Base-by-base conservation (phyloP, 2,113 vertebrate species). In the Oceanites oceanicus region DNA sequence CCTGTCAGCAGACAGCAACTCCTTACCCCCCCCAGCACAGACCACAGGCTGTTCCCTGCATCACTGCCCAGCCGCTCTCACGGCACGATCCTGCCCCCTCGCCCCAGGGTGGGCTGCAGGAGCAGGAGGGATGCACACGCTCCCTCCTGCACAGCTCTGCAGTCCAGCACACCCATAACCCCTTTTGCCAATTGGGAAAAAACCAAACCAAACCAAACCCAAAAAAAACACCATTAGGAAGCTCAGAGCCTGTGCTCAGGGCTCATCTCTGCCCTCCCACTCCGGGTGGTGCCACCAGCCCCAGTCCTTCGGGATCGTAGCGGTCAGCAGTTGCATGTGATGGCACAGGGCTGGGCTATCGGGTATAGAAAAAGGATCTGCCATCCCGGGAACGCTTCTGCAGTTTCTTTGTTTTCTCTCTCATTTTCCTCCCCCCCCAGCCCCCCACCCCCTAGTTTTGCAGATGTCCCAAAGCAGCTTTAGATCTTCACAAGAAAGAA, bases 221-320 rank as follows among this genome's bases (percentile, higher is more conserved):
- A 38, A 27, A 52, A 7, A 29, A 55, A 50, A 40, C 4, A 5
- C 16, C 26, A 42, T 34, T 18, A 55, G 26, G 68, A 74, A 49
- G 13, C 27, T n/a, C 61, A 2, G 4, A 32, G 17, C 34, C 30
- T 30, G 27, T 49, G 32, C 53, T 67, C 25, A 71, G 36, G 40
- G 15, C 22, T 77, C 53, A 62, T 18, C 56, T 30, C 58, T 92
- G 58, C 40, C 25, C 26, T 76, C 61, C 71, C 34, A 23, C 6
- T 23, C 32, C 1, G 2, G 32, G 19, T 30, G 16, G 7, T 65
- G 34, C 56, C 55, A 70, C 22, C 16, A 7, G 18, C 17, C 22
- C 58, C 30, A 14, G 49, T 15, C 45, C 58, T 56, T 56, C 0
- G 0, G 44, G 20, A 50, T 23, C 0, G 0, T 10, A 44, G n/a